These are phyloP conservation scores for Odobenus rosmarus DNA, from an alignment of 2,113 vertebrate species.

Conservation along the genomic window DNA sequence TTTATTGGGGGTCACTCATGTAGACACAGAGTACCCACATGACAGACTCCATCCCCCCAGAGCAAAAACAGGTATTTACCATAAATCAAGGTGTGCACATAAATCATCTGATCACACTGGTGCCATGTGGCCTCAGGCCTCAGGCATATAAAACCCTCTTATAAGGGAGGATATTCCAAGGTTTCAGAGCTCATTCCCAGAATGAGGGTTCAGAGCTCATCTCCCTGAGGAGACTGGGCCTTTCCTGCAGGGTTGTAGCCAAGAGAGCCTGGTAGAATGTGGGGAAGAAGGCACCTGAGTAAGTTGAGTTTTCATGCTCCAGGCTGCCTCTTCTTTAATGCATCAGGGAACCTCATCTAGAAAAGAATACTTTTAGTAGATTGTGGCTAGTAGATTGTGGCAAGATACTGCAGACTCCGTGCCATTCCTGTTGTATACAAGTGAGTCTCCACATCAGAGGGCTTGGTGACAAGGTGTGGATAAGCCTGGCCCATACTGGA, in stretches of 20 bases:
- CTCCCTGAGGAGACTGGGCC: not conserved
- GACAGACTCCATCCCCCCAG: not conserved
- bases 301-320: not conserved
- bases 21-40: not conserved
- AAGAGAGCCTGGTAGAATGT: accelerated
- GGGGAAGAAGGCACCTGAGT: not conserved
- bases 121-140: not conserved
- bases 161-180: not conserved
- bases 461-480: not conserved
- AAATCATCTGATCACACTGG: not conserved
- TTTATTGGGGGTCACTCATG: not conserved
- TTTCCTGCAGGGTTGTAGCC: not conserved
- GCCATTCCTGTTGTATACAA: not conserved
- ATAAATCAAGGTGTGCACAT: not conserved
- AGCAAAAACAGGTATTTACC: not conserved
- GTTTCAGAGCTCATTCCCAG: not conserved
- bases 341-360: not conserved
- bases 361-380: not conserved
- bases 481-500: not conserved
- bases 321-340: not conserved
- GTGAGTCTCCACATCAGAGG: not conserved
- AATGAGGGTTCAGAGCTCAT: not conserved
- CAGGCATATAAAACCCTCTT: not conserved
- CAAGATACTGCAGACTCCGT: not conserved
- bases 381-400: not conserved